Evolutionary conservation across 2,888 invertebrate species (phyloP).

Genomic region (Ectemnius lituratus): DNA sequence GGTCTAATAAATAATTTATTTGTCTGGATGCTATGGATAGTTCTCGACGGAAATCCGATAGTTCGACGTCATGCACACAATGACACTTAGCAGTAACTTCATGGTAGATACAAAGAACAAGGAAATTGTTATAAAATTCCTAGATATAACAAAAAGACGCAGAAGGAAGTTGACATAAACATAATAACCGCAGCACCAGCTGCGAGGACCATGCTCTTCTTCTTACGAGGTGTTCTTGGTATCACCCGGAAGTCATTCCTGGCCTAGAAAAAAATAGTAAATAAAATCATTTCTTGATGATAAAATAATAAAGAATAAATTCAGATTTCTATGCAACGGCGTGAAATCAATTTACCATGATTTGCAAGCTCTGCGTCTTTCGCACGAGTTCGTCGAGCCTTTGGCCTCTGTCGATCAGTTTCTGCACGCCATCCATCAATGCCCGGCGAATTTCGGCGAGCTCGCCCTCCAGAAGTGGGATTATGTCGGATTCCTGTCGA

Average conservation of each 20-base stretch:
- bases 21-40: conserved; percentile 1
- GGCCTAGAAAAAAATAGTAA: conserved; percentile 46
- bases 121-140: conserved; percentile 37
- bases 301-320: background rate
- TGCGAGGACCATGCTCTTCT: conserved; percentile 40
- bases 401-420: conserved; percentile 66
- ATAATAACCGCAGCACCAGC: conserved; percentile 25
- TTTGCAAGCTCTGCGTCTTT: conserved; percentile 66
- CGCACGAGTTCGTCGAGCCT: conserved; percentile 66
- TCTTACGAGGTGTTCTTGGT: conserved; percentile 41
- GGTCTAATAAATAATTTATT: conserved; percentile 42
- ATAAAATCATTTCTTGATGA: background rate
- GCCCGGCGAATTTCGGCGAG: conserved; percentile 61
- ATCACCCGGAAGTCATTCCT: conserved; percentile 58
- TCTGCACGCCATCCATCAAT: conserved; percentile 65
- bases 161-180: conserved; percentile 43
- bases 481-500: conserved; percentile 36
- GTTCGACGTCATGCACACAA: too few species aligned
- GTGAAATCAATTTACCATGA: conserved; percentile 56
- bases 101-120: background rate
- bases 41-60: too few species aligned
- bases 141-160: conserved; percentile 47
- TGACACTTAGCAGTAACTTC: background rate
- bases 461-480: conserved; percentile 58
- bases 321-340: background rate